These are phyloP conservation scores for Heliconius hermathena DNA, from an alignment of 1,140 invertebrate genomes.

Conservation along the genomic window DNA sequence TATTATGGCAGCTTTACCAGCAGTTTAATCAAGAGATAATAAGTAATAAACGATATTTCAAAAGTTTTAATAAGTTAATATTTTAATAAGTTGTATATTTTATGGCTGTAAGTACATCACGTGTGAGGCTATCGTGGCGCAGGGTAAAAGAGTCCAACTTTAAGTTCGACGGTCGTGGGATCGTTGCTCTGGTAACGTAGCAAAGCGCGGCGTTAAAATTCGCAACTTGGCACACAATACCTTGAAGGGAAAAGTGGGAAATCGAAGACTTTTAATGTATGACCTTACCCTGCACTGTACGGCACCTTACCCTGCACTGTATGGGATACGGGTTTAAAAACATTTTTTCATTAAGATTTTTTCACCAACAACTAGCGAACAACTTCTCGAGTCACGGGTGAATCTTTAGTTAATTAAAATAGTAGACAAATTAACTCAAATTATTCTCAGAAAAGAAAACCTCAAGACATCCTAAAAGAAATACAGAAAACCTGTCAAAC, in stretches of 20 bases:
- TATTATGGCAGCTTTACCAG: neutral
- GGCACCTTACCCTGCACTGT: too few relatives aligned
- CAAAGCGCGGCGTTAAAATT: too few relatives aligned
- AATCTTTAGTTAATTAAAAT: slow-evolving; percentile 3
- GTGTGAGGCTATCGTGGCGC: too few relatives aligned
- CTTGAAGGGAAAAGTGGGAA: too few relatives aligned
- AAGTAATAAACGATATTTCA: neutral
- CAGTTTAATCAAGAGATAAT: slow-evolving; percentile 1
- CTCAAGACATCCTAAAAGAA: neutral
- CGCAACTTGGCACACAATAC: too few relatives aligned
- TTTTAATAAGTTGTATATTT: too few relatives aligned
- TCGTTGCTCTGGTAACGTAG: too few relatives aligned
- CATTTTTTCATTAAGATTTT: neutral
- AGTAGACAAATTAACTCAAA: neutral
- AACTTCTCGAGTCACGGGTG: neutral
- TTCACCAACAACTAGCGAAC: slow-evolving; percentile 1
- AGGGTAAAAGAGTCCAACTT: too few relatives aligned
- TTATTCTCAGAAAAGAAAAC: neutral
- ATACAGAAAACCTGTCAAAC: neutral
- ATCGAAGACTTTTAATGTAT: too few relatives aligned
- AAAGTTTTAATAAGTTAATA: neutral
- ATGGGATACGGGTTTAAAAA: neutral
- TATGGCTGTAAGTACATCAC: too few relatives aligned
- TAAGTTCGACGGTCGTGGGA: too few relatives aligned
- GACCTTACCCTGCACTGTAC: too few relatives aligned